Evolutionary conservation across 2,888 invertebrate genomes (phyloP).

Genomic region (Hedya salicella): DNA sequence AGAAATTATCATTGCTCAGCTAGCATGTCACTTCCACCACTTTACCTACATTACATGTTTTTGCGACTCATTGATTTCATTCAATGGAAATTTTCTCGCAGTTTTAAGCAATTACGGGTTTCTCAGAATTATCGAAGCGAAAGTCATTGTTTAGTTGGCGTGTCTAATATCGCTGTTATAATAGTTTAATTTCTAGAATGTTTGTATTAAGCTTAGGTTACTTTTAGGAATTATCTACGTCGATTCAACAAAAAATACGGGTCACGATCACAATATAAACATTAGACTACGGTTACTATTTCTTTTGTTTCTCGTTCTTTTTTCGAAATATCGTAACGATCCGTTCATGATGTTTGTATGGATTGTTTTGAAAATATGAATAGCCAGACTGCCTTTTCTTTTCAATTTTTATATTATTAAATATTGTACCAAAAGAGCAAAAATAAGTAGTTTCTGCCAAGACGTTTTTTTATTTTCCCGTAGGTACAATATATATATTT

Average conservation of each 20-base stretch:
- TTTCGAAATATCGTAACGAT: no score
- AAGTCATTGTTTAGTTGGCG: conserved; percentile 31
- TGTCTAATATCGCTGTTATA: conserved; percentile 29
- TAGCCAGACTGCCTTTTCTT: no score
- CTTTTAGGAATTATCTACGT: conserved; percentile 2
- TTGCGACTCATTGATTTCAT: conserved; percentile 22
- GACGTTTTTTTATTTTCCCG: no score
- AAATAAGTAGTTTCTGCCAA: no score
- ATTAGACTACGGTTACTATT: background rate
- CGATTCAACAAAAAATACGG: background rate
- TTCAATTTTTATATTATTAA: no score
- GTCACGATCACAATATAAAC: conserved; percentile 4
- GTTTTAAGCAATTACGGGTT: conserved; percentile 9
- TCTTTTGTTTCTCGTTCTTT: no score
- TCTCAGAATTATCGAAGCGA: conserved; percentile 27
- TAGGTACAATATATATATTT: no score
- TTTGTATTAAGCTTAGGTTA: conserved; percentile 1
- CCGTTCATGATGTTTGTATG: no score
- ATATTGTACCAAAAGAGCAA: no score
- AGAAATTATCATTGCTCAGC: no score
- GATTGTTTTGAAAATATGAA: no score
- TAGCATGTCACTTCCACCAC: no score
- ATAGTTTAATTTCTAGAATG: conserved; percentile 14
- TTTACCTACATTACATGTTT: background rate
- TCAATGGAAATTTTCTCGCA: conserved; percentile 37